Percentiles rank a stretch among this genome's conserved stretches.
These are phyloP conservation scores for Hirtodrosophila cameraria DNA, from an alignment of 2,888 invertebrate species.

Conservation along the genomic window DNA sequence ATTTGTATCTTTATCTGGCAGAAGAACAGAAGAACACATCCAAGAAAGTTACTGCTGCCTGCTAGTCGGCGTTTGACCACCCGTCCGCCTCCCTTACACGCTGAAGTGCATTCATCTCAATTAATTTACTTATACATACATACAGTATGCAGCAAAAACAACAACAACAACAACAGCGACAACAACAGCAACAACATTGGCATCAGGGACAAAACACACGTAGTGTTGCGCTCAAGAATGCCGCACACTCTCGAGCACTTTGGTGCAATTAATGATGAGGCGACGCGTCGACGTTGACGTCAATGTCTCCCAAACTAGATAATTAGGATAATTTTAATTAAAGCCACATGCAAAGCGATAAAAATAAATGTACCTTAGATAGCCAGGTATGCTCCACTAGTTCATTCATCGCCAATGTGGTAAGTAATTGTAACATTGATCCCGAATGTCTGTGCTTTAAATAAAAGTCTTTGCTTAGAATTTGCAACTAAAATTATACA, in stretches of 20 bases:
- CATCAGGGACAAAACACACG: slow-evolving; percentile 16
- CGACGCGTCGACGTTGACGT: slow-evolving; percentile 18
- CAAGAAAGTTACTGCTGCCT: slow-evolving; percentile 65
- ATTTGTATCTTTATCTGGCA: slow-evolving; percentile 77
- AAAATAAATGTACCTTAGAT: slow-evolving; percentile 36
- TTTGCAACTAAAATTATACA: too few relatives aligned
- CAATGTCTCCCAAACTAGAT: slow-evolving; percentile 37
- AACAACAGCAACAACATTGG: slow-evolving; percentile 2
- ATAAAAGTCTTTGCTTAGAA: too few relatives aligned
- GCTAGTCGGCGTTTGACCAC: slow-evolving; percentile 42
- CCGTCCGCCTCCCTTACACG: slow-evolving; percentile 50
- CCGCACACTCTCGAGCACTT: slow-evolving; percentile 44
- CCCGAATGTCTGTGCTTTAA: too few relatives aligned
- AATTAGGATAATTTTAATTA: slow-evolving; percentile 74
- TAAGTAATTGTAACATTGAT: too few relatives aligned
- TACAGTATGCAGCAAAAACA: slow-evolving; percentile 31
- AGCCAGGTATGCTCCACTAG: too few relatives aligned
- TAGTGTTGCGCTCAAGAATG: slow-evolving; percentile 46
- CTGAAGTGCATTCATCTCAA: slow-evolving; percentile 79
- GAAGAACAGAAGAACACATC: slow-evolving; percentile 59
- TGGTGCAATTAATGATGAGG: slow-evolving; percentile 48
- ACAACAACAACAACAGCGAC: slow-evolving; percentile 21
- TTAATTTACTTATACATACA: slow-evolving; percentile 75
- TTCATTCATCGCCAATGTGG: too few relatives aligned
- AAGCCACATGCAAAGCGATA: slow-evolving; percentile 69